phyloP scores from a whole-genome alignment of 2,888 invertebrate genomes.

The Drosophila peninsularis region DNA sequence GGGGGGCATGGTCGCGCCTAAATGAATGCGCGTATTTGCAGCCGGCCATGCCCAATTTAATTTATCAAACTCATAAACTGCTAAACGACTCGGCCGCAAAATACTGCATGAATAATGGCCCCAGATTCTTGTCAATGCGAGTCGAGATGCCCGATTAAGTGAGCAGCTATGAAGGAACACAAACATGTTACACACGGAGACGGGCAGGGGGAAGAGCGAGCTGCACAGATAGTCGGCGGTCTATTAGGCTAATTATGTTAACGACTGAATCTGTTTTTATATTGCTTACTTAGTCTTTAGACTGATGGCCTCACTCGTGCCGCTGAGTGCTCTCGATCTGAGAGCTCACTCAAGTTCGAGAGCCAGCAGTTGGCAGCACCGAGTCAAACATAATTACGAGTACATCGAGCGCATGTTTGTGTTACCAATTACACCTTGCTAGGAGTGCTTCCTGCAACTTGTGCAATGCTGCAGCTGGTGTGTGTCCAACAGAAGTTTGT shows the following conservation, averaged over 20 bases:
- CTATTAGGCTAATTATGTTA: not conserved
- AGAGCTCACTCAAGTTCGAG: not conserved
- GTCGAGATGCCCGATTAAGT: slow-evolving; percentile 8
- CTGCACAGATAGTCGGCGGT: not conserved
- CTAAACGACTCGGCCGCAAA: slow-evolving; percentile 57
- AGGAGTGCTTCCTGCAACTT: not conserved
- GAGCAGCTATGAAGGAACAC: not conserved
- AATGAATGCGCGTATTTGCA: slow-evolving; percentile 16
- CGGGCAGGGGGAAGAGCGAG: too few relatives aligned
- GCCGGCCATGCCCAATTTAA: slow-evolving; percentile 68
- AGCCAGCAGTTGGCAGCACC: slow-evolving; percentile 18
- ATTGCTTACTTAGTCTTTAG: too few relatives aligned
- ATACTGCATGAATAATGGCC: slow-evolving; percentile 58
- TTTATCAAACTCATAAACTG: slow-evolving; percentile 80
- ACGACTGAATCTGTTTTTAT: not conserved
- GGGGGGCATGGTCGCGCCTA: not conserved
- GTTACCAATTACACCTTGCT: slow-evolving; percentile 44
- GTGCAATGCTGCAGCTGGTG: not conserved
- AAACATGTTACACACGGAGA: too few relatives aligned
- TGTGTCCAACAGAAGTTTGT: not conserved
- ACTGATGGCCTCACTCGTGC: not conserved
- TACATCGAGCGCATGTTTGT: slow-evolving; percentile 33
- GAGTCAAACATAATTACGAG: slow-evolving; percentile 42
- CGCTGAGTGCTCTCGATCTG: not conserved
- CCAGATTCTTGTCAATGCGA: slow-evolving; percentile 28